Evolutionary conservation across 2,113 vertebrate genomes (phyloP).

Genomic region (Mesoclemmys tuberculata): DNA sequence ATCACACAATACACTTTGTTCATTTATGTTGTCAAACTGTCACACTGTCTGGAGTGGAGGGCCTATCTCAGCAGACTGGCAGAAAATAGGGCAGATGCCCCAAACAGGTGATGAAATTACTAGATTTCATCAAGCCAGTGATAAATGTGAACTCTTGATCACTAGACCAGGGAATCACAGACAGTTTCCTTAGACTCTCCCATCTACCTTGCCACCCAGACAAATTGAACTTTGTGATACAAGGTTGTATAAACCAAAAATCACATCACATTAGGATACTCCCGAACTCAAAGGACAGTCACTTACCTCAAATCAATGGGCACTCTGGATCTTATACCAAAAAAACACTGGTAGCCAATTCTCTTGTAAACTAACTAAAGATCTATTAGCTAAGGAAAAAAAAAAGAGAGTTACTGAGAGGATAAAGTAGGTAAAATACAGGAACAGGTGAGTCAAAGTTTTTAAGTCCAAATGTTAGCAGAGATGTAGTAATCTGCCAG

Average conservation of each 20-base stretch:
- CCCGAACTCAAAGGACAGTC: not conserved
- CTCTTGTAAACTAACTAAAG: not conserved
- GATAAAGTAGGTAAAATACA: not conserved
- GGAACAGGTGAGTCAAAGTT: not conserved
- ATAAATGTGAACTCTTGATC: not conserved
- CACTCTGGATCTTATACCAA: not conserved
- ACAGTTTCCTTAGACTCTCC: not conserved
- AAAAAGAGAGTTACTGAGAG: not conserved
- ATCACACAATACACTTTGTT: not conserved
- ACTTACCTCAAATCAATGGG: not conserved
- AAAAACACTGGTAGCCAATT: not conserved
- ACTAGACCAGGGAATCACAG: not conserved
- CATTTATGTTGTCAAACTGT: not conserved
- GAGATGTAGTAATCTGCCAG: not conserved
- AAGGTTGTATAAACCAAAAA: too few relatives aligned
- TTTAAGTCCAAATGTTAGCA: not conserved
- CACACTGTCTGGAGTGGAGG: not conserved
- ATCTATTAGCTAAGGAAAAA: not conserved
- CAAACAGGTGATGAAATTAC: not conserved
- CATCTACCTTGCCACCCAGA: not conserved
- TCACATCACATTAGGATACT: not conserved
- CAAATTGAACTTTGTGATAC: not conserved
- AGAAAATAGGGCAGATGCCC: not conserved
- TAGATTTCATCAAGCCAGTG: not conserved
- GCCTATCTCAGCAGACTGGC: not conserved